Conservation (phyloP, 2,113 vertebrate species). For the Gymnocephalus cernua region DNA sequence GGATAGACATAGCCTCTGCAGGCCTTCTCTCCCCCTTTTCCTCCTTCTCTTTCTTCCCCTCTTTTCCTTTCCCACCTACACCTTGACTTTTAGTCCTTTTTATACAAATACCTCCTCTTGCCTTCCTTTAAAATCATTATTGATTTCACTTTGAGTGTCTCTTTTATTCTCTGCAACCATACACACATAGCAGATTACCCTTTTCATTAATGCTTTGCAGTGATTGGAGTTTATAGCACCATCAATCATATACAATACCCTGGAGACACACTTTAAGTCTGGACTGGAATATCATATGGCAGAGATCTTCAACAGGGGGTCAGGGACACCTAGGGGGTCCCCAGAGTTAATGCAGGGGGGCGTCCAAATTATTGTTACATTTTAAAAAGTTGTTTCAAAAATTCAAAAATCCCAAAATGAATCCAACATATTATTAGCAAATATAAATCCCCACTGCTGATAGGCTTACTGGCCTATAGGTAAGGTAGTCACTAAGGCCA, state of each 20-base stretch:
- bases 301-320: too few species aligned
- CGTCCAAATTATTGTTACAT: too few species aligned
- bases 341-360: too few species aligned
- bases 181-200: background rate
- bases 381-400: too few species aligned
- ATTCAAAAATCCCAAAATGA: too few species aligned
- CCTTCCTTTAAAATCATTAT: constrained; percentile 13
- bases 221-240: constrained; percentile 41
- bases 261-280: constrained; percentile 3
- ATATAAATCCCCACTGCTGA: too few species aligned
- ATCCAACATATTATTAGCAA: too few species aligned
- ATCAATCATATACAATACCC: constrained; percentile 41
- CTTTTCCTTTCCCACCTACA: constrained; percentile 18
- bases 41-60: constrained; percentile 18
- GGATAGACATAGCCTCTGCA: constrained; percentile 69
- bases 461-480: too few species aligned
- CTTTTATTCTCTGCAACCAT: constrained; percentile 8
- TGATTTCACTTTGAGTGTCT: constrained; percentile 14
- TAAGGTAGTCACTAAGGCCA: too few species aligned
- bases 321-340: too few species aligned
- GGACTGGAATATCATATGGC: constrained; percentile 4
- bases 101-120: background rate
- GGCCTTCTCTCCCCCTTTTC: constrained; percentile 51
- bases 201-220: constrained; percentile 30
- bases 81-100: constrained; percentile 30